Conservation (phyloP, 2,797 vertebrate species). For the Sebastolobus alascanus region DNA sequence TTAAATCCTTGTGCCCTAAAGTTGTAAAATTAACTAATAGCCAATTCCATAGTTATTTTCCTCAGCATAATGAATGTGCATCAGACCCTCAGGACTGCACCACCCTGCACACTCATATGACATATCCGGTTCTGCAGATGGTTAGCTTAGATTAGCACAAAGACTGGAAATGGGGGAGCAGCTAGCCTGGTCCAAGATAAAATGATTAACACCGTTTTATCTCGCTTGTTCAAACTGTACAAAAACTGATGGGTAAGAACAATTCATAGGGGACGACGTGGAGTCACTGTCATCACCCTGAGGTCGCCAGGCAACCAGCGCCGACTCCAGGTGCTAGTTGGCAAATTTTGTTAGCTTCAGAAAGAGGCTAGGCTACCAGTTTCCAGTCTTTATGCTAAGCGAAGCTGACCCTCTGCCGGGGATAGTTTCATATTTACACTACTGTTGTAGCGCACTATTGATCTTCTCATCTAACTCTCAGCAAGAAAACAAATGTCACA, state of each 20-base stretch:
- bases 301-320: background rate
- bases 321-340: background rate
- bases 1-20: too few relatives aligned
- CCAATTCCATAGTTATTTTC: too few relatives aligned
- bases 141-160: background rate
- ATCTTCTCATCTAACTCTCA: background rate
- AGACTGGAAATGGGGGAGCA: background rate
- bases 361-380: background rate
- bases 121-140: too few relatives aligned
- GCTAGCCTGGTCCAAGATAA: background rate
- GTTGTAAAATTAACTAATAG: too few relatives aligned
- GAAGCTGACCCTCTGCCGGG: background rate
- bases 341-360: background rate
- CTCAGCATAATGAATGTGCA: too few relatives aligned
- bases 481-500: background rate
- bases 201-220: background rate
- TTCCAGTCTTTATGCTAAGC: background rate
- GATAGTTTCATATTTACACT: constrained; percentile 7
- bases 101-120: too few relatives aligned
- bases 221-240: background rate
- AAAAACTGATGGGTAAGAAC: background rate
- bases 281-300: background rate
- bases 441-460: background rate
- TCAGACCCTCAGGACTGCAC: too few relatives aligned
- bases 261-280: background rate